Percentiles rank a stretch among this genome's conserved stretches.
Evolutionary conservation across 2,113 vertebrate genomes (phyloP).

Genomic region (Macaca mulatta): DNA sequence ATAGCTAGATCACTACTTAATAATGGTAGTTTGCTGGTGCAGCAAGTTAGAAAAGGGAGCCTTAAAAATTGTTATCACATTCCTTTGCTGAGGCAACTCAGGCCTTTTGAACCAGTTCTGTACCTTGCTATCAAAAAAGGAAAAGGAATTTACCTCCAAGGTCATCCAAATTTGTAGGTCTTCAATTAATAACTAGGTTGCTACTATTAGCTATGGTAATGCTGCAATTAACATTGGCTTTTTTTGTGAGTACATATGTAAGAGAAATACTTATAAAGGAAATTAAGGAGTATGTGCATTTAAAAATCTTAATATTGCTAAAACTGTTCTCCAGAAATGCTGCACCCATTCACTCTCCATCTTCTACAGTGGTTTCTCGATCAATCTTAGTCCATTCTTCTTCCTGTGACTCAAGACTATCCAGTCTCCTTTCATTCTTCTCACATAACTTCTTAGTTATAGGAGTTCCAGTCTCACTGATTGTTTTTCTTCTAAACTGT

Average conservation of each 20-base stretch:
- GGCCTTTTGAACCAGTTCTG: background rate
- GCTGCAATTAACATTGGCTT: background rate
- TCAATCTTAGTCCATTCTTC: background rate
- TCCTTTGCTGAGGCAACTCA: background rate
- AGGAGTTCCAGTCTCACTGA: background rate
- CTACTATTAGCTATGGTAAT: background rate
- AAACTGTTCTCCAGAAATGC: background rate
- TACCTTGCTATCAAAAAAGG: background rate
- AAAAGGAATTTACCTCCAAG: background rate
- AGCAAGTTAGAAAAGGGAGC: background rate
- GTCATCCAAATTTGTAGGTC: background rate
- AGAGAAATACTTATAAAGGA: background rate
- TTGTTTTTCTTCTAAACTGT: background rate
- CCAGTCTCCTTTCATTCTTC: slow-evolving; percentile 9
- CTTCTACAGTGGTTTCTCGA: background rate
- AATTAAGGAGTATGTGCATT: background rate
- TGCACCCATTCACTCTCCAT: background rate
- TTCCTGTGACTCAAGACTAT: background rate
- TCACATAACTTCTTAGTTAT: background rate
- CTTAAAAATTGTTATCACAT: background rate
- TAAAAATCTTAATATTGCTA: background rate
- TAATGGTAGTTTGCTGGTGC: background rate
- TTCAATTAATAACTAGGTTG: background rate
- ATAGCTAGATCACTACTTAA: background rate
- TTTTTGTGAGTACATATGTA: background rate